phyloP scores from a whole-genome alignment of 2,113 vertebrate genomes.

The Willisornis vidua region DNA sequence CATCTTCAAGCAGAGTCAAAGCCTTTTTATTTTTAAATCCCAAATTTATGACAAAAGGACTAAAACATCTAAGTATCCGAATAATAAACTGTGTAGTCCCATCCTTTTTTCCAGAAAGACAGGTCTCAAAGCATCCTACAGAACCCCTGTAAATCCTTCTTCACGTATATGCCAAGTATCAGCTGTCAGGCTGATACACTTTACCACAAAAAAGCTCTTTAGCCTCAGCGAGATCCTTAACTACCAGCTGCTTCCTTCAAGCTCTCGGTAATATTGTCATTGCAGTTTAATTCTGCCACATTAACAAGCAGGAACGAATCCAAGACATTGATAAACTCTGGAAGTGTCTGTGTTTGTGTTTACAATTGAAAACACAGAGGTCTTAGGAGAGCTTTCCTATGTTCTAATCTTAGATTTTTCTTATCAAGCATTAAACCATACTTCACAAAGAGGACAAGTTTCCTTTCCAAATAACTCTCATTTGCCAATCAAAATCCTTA shows the following conservation, averaged over 20 bases:
- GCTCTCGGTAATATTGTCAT: background rate
- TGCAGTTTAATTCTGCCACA: background rate
- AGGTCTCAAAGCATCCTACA: background rate
- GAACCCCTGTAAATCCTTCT: background rate
- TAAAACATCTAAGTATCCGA: background rate
- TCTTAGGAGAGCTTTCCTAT: background rate
- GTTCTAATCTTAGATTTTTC: background rate
- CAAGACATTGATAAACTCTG: background rate
- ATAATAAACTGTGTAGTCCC: background rate
- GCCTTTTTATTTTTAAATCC: background rate
- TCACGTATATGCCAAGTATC: background rate
- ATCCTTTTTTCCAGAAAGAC: background rate
- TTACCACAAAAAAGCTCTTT: background rate
- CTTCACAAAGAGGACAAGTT: background rate
- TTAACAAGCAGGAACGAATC: background rate
- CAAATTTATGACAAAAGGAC: background rate
- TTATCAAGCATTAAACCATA: background rate
- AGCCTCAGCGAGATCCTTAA: background rate
- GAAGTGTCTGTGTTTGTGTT: background rate
- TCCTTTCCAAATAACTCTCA: background rate
- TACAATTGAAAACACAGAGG: background rate
- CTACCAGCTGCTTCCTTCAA: background rate
- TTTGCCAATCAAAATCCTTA: background rate
- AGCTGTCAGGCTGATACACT: background rate
- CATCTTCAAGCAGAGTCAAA: background rate